Evolutionary conservation across 1,140 invertebrate species (phyloP).

Genomic region (Coenobita brevimanus): DNA sequence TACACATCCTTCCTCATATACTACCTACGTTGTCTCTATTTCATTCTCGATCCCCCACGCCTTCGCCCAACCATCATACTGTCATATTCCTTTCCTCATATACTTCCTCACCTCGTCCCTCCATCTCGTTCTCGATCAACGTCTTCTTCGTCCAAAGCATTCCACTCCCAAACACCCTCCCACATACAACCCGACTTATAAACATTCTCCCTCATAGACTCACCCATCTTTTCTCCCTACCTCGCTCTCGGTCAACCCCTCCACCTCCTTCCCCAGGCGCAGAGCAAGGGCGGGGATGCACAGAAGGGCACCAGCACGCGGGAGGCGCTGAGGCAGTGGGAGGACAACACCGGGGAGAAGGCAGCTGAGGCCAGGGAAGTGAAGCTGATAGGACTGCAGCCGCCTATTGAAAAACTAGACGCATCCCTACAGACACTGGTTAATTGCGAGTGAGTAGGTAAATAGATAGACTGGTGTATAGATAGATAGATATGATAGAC

Average conservation of each 20-base stretch:
- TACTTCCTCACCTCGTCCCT: too few species aligned
- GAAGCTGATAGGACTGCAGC: slow-evolving; percentile 77
- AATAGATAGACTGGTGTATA: too few species aligned
- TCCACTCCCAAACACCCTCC: too few species aligned
- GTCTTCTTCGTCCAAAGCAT: too few species aligned
- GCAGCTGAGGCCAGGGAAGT: slow-evolving; percentile 82
- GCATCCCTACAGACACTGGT: slow-evolving; percentile 75
- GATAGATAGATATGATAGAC: too few species aligned
- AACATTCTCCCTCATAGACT: not conserved
- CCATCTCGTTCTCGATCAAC: too few species aligned
- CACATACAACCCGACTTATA: too few species aligned
- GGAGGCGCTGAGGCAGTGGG: slow-evolving; percentile 78
- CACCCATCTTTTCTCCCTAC: not conserved
- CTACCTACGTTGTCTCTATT: too few species aligned
- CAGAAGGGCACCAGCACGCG: slow-evolving; percentile 71
- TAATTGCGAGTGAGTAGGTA: slow-evolving; percentile 72
- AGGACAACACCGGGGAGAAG: slow-evolving; percentile 84
- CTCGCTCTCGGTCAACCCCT: not conserved
- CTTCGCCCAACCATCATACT: too few species aligned
- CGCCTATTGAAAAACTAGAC: slow-evolving; percentile 79
- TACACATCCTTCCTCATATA: too few species aligned
- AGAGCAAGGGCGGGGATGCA: slow-evolving; percentile 67
- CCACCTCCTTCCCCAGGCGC: slow-evolving; percentile 4
- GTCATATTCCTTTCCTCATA: too few species aligned
- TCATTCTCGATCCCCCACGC: too few species aligned